Evolutionary conservation across 2,888 invertebrate species (phyloP), one percentile per base, ranked within the genome.

Genomic region (Hyles lineata): DNA sequence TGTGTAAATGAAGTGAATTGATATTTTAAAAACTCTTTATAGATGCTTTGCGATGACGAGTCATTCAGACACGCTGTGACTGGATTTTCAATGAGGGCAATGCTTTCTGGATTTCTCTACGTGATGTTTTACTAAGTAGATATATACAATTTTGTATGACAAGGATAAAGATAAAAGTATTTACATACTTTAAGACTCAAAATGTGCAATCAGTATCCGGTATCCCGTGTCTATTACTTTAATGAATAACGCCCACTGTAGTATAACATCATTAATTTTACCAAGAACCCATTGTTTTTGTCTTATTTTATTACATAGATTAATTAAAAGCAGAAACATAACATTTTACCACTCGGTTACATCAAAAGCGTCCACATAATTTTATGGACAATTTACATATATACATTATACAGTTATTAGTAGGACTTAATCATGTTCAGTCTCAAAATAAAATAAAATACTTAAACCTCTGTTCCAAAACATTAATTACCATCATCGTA

Each of bases 1-100:
- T 87, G 89, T 90, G 91, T 87, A 91, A 91, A 92, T 92, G 86
- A 90, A 87, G 83, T 84, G 86, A 89, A 89, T 90, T 91, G 88
- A 90, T 90, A 87, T 90, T 90, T 89, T 84, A 87, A 84, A 82
- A 80, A 86, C 83, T 85, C 85, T 85, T 85, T 87, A 79, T 85
- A 81, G 82, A 84, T 83, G 82, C 81, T 84, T 85, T 79, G 80
- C 80, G 79, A 83, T 80, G 80, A 80, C 78, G 70, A 73, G 52
- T 69, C 58, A 32, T 69, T 60, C 58, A 32, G 11, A 55, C 15
- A 50, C 43, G 43, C 17, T 67, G 43, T 67, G 63, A 67, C 63
- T 23, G 63, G 23, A 23, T 67, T 67, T 67, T 50, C 43, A 67
- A 50, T 63, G 7, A 23, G 6, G 23, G 23, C 15, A 23, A 50